Evolutionary conservation across 1,140 invertebrate genomes (phyloP).

Genomic region (Drosophila pruinosa): DNA sequence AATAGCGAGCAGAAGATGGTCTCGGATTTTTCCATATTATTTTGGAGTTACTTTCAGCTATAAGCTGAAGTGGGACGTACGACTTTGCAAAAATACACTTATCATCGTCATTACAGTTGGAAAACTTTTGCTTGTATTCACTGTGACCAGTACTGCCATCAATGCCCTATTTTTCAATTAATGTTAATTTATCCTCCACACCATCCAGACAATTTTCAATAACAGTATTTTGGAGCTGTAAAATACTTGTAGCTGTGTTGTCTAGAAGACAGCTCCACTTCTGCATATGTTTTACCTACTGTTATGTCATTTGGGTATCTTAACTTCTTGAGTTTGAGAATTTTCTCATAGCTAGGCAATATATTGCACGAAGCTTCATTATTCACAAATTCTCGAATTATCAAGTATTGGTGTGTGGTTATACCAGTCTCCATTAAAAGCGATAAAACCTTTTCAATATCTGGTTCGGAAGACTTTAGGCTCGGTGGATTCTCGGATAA

Average conservation of each 20-base stretch:
- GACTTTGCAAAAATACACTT: background rate
- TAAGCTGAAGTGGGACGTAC: too few relatives aligned
- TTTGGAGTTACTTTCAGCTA: background rate
- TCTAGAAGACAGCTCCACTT: slow-evolving; percentile 16
- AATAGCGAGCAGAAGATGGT: slow-evolving; percentile 17
- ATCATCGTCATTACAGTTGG: slow-evolving; percentile 13
- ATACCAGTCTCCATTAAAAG: slow-evolving; percentile 8
- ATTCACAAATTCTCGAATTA: background rate
- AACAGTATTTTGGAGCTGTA: slow-evolving; percentile 21
- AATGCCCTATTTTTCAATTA: slow-evolving; percentile 4
- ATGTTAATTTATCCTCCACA: slow-evolving; percentile 8
- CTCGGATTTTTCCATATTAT: slow-evolving; percentile 27
- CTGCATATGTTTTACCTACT: slow-evolving; percentile 19
- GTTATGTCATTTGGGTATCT: slow-evolving; percentile 24
- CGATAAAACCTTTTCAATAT: slow-evolving; percentile 16
- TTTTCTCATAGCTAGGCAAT: slow-evolving; percentile 32
- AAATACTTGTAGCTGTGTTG: slow-evolving; percentile 17
- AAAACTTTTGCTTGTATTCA: slow-evolving; percentile 24
- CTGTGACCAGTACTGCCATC: slow-evolving; percentile 21
- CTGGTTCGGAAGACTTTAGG: slow-evolving; percentile 1
- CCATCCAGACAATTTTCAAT: slow-evolving; percentile 23
- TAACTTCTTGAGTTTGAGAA: slow-evolving; percentile 16
- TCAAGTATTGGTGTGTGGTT: background rate
- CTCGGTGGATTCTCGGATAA: slow-evolving; percentile 6
- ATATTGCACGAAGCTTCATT: slow-evolving; percentile 8